Percentiles rank a stretch among this genome's conserved stretches.
These are phyloP conservation scores for Paramormyrops kingsleyae DNA, from an alignment of 2,113 vertebrate species.

Conservation along the genomic window DNA sequence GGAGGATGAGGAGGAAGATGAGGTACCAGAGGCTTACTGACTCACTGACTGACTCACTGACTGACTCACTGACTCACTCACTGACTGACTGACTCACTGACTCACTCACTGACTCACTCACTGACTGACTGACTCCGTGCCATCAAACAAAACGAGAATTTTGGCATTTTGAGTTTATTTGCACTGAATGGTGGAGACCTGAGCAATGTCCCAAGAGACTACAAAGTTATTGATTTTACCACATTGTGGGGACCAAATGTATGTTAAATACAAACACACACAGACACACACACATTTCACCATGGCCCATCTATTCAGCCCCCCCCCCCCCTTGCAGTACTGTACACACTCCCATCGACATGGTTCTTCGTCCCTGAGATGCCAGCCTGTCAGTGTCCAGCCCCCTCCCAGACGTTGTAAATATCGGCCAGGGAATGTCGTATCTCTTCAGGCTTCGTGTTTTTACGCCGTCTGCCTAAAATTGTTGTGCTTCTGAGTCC, in stretches of 20 bases:
- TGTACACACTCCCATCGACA: background rate
- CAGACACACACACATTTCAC: background rate
- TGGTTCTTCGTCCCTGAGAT: background rate
- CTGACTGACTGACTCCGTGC: too few species aligned
- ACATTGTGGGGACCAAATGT: background rate
- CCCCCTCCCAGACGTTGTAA: background rate
- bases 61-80: too few species aligned
- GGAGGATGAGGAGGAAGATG: conserved; percentile 81
- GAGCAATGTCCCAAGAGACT: background rate
- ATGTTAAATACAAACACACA: too few species aligned
- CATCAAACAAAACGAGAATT: background rate
- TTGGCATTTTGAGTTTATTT: background rate
- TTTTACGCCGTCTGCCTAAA: background rate
- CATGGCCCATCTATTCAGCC: background rate
- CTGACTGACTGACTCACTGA: too few species aligned
- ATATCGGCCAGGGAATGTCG: background rate
- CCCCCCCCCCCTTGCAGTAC: background rate
- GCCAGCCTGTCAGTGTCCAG: background rate
- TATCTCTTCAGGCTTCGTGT: background rate
- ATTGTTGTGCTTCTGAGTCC: background rate
- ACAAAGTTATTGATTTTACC: background rate
- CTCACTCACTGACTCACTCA: too few species aligned
- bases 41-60: too few species aligned
- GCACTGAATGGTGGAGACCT: background rate
- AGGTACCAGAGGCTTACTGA: conserved; percentile 19